These are phyloP conservation scores for Vulpes lagopus DNA, from an alignment of 2,113 vertebrate genomes.

Conservation along the genomic window DNA sequence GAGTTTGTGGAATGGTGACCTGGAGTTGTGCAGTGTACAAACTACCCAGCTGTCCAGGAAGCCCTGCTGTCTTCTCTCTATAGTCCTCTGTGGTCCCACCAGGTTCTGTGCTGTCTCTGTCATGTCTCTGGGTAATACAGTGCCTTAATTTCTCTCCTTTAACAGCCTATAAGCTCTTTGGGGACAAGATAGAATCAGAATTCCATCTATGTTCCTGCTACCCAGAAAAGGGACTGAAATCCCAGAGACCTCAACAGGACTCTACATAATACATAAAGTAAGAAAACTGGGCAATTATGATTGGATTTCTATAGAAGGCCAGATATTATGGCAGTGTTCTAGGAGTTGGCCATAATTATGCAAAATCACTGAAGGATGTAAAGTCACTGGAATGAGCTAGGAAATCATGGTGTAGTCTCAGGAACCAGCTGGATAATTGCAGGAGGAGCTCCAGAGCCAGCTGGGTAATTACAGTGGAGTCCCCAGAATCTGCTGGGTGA, in stretches of 20 bases:
- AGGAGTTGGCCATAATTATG: neutral
- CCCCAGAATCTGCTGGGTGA: neutral
- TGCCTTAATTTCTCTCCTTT: neutral
- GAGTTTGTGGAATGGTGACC: too few species aligned
- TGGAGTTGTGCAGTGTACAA: too few species aligned
- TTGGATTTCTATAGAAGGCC: neutral
- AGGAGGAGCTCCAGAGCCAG: neutral
- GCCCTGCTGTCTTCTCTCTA: neutral
- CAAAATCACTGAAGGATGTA: neutral
- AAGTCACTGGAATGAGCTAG: neutral
- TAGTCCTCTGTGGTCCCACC: neutral
- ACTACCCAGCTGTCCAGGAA: too few species aligned
- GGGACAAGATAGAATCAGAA: neutral
- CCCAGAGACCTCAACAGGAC: fast-evolving
- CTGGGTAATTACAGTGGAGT: neutral
- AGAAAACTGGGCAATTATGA: neutral
- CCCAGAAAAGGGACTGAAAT: neutral
- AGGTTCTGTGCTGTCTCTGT: neutral
- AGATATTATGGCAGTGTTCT: neutral
- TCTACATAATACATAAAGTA: neutral
- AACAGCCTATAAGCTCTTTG: neutral
- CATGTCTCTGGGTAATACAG: too few species aligned
- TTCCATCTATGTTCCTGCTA: neutral
- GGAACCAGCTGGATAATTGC: neutral
- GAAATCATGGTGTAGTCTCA: neutral